Conservation (phyloP, 1,140 invertebrate species). For the Leptestheria dahalacensis region DNA sequence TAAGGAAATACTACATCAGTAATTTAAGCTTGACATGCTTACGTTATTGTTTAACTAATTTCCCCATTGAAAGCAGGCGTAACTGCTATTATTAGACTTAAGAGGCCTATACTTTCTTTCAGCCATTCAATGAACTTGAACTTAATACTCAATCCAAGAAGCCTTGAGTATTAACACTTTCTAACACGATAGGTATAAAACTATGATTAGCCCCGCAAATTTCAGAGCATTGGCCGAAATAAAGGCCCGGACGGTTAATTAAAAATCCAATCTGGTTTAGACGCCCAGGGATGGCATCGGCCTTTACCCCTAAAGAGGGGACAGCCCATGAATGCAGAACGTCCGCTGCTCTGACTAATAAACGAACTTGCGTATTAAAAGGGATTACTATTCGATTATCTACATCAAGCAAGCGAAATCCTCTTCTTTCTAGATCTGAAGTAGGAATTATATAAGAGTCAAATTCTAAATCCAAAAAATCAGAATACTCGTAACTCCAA, state of each 20-base stretch:
- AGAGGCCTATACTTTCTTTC: slow-evolving; percentile 42
- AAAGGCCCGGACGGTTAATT: slow-evolving; percentile 39
- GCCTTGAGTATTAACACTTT: slow-evolving; percentile 34
- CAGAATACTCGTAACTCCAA: slow-evolving; percentile 48
- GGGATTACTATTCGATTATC: slow-evolving; percentile 43
- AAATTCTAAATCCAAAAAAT: slow-evolving; percentile 42
- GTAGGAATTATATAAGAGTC: slow-evolving; percentile 42
- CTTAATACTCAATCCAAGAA: slow-evolving; percentile 40
- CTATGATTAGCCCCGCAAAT: slow-evolving; percentile 60
- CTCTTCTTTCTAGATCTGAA: slow-evolving; percentile 27
- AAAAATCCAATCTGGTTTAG: slow-evolving; percentile 44
- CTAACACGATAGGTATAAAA: slow-evolving; percentile 56
- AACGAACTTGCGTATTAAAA: slow-evolving; percentile 36
- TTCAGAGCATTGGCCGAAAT: slow-evolving; percentile 59
- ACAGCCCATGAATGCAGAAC: slow-evolving; percentile 53
- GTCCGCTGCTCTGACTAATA: slow-evolving; percentile 41
- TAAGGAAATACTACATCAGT: slow-evolving; percentile 20
- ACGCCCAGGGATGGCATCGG: slow-evolving; percentile 46
- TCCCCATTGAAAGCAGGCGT: slow-evolving; percentile 38
- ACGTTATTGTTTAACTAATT: slow-evolving; percentile 29
- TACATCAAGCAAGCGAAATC: slow-evolving; percentile 43
- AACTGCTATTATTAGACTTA: slow-evolving; percentile 33
- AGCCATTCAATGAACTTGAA: slow-evolving; percentile 41
- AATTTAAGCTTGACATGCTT: slow-evolving; percentile 25
- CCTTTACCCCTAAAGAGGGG: slow-evolving; percentile 43